phyloP scores from a whole-genome alignment of 2,888 invertebrate genomes.

The Hartigia nigra region DNA sequence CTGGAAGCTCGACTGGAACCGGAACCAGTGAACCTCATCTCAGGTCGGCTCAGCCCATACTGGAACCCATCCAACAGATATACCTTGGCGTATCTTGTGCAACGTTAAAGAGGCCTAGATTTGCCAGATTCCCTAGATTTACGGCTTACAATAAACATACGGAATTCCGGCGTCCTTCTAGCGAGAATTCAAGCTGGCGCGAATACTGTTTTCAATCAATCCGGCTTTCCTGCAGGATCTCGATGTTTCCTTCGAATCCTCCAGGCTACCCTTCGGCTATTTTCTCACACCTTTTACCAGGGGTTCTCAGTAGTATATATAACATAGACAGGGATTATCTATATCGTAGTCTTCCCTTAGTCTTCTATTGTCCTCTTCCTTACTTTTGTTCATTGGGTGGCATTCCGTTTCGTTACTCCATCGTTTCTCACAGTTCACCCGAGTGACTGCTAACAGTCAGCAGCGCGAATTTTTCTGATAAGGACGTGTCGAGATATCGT shows the following conservation, averaged over 20 bases:
- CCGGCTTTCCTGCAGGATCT: neutral
- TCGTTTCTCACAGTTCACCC: neutral
- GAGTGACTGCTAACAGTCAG: neutral
- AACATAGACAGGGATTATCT: neutral
- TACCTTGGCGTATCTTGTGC: conserved; percentile 36
- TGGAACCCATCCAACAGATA: conserved; percentile 52
- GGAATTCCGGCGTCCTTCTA: neutral
- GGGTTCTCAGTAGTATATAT: neutral
- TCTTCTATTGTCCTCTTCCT: neutral
- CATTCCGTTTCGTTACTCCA: neutral
- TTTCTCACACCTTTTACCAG: neutral
- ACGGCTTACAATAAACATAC: conserved; percentile 32
- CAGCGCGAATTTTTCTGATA: neutral
- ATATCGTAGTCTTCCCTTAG: neutral
- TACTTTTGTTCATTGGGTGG: neutral
- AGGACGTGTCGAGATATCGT: neutral
- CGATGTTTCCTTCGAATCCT: neutral
- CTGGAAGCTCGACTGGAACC: neutral
- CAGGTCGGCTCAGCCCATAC: conserved; percentile 28
- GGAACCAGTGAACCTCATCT: neutral
- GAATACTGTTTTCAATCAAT: conserved; percentile 6
- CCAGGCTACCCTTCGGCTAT: neutral
- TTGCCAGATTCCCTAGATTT: conserved; percentile 35
- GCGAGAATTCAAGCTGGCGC: neutral
- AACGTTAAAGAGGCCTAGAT: conserved; percentile 44